Percentiles rank a stretch among this genome's conserved stretches.
These are phyloP conservation scores for Larimichthys polyactis DNA, from an alignment of 2,113 vertebrate species.

Conservation along the genomic window DNA sequence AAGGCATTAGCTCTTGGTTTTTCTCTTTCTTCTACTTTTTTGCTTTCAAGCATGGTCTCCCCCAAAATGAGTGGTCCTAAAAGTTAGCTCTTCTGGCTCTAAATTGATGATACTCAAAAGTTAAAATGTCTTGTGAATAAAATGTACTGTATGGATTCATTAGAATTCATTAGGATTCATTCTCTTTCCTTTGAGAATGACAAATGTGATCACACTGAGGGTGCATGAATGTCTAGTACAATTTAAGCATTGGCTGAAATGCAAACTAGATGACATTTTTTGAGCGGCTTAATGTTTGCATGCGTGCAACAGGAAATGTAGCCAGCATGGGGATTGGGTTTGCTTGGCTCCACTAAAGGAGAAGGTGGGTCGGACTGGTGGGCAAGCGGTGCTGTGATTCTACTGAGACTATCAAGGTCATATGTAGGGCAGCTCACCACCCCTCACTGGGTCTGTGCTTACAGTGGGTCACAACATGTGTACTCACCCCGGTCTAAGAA, in stretches of 20 bases:
- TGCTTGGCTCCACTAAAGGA: slow-evolving; percentile 47
- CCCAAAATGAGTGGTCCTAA: neutral
- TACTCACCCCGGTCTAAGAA: slow-evolving; percentile 16
- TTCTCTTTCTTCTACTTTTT: neutral
- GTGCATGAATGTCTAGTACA: slow-evolving; percentile 62
- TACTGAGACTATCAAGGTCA: slow-evolving; percentile 33
- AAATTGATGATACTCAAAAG: neutral
- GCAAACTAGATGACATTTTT: slow-evolving; percentile 41
- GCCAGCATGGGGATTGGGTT: slow-evolving; percentile 44
- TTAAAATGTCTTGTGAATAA: neutral
- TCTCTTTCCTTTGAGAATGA: slow-evolving; percentile 31
- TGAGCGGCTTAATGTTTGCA: neutral
- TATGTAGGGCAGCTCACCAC: slow-evolving; percentile 49
- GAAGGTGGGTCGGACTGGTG: slow-evolving; percentile 66
- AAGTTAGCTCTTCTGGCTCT: neutral
- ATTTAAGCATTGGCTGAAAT: slow-evolving; percentile 47
- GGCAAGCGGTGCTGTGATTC: slow-evolving; percentile 46
- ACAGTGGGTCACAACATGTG: slow-evolving; percentile 26
- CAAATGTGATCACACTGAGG: slow-evolving; percentile 66
- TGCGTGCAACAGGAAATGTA: slow-evolving; percentile 50
- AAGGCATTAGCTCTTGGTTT: neutral
- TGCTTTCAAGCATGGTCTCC: neutral
- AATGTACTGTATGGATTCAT: neutral
- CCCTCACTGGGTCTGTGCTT: slow-evolving; percentile 20
- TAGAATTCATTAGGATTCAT: too few relatives aligned